A percentile compares a stretch with the other conserved stretches of the same genome.
phyloP scores from a whole-genome alignment of 2,113 vertebrate species.

The Lophura nycthemera region DNA sequence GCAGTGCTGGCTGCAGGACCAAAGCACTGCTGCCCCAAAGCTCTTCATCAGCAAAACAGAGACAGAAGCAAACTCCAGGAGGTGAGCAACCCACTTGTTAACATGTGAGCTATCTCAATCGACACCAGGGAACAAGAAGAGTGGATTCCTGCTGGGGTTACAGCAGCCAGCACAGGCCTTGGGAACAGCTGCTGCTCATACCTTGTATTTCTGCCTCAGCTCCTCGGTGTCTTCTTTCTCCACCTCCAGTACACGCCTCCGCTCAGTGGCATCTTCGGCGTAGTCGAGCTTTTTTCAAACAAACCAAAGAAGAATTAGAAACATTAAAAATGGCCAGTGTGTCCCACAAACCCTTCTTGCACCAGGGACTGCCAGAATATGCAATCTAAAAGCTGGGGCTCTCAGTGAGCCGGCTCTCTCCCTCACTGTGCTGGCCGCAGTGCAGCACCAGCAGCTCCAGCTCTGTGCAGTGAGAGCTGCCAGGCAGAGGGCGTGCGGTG shows the following conservation, averaged over 20 bases:
- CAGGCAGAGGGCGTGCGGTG: neutral
- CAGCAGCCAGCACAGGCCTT: neutral
- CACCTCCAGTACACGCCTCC: slow-evolving; percentile 94
- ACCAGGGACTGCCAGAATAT: neutral
- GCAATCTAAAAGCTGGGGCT: neutral
- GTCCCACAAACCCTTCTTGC: neutral
- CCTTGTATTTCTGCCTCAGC: slow-evolving; percentile 98
- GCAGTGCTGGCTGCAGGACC: neutral
- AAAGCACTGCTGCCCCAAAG: neutral
- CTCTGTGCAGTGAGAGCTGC: neutral
- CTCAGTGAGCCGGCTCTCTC: neutral
- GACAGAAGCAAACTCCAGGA: neutral
- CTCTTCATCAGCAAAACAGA: neutral
- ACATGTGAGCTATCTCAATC: neutral
- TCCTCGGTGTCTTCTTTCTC: slow-evolving; percentile 99
- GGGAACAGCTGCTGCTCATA: slow-evolving; percentile 17
- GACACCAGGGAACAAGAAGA: neutral
- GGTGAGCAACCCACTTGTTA: neutral
- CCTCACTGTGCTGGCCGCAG: neutral
- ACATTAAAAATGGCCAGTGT: neutral
- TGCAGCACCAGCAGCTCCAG: neutral
- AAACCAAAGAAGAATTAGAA: neutral
- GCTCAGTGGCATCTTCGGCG: slow-evolving; percentile 97
- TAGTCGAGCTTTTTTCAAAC: slow-evolving; percentile 87
- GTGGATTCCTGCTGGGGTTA: accelerated